Evolutionary conservation across 2,888 invertebrate genomes (phyloP), one percentile per base, ranked within the genome.

Genomic region (Diaprepes abbreviatus): DNA sequence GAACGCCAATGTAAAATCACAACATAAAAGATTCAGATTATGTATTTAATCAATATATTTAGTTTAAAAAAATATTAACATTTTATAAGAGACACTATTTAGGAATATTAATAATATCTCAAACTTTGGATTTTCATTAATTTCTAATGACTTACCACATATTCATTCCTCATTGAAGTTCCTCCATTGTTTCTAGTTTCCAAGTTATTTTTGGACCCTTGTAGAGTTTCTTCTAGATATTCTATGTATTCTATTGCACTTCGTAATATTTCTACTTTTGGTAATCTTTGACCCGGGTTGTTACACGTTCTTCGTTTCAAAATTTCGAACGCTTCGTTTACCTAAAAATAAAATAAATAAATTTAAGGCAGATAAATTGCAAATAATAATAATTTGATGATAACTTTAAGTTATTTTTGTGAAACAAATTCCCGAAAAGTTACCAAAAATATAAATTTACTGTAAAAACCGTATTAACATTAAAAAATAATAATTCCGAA

Each of bases 201-300:
- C 3, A 28, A 14, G 12, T 12, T 28, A 14, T 36, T 63, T 48
- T 86, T 84, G 7, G 90, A 89, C 0, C 89, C 92, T 81, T 93
- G 89, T 1, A 96, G 83, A 3, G 96, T 87, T 67, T 94, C 94
- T 81, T 96, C 95, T 74, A 96, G 85, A 74, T 93, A 91, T 82
- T 97, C 98, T 75, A 98, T 98, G 83, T 98, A 98, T 79, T 98
- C 98, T 80, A 99, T 99, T 38, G 98, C 98, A 77, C 97, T 97
- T 72, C 98, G 88, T 35, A 99, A 88, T 74, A 99, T 98, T 85
- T 99, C 98, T 73, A 99, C 93, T 87, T 99, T 99, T 1, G 98
- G 98, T 77, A 99, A 87, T 62, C 98, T 88, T 79, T 98, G 98
- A 80, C 95, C 97, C 0, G 98, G 98, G 86, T 96, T 96, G 66